phyloP scores from a whole-genome alignment of 1,140 invertebrate genomes.

The Eumeta japonica region DNA sequence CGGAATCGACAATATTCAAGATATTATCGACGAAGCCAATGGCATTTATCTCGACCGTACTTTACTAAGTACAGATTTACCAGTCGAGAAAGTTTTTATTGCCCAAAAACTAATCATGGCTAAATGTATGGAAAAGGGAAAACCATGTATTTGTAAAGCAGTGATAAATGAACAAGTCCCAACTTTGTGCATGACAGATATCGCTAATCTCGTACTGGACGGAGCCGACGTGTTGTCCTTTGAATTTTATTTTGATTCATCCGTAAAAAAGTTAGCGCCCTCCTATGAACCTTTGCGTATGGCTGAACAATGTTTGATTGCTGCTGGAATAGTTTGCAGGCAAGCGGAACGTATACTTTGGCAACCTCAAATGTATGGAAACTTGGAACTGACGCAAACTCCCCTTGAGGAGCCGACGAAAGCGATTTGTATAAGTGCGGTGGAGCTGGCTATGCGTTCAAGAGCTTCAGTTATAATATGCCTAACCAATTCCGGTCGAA shows the following conservation, averaged over 20 bases:
- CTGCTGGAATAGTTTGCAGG: slow-evolving; percentile 68
- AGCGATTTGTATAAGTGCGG: slow-evolving; percentile 73
- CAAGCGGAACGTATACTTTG: slow-evolving; percentile 63
- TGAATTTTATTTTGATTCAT: slow-evolving; percentile 60
- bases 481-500: slow-evolving; percentile 72
- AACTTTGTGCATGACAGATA: slow-evolving; percentile 62
- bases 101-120: slow-evolving; percentile 72
- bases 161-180: slow-evolving; percentile 62
- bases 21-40: slow-evolving; percentile 64
- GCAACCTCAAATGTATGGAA: slow-evolving; percentile 36
- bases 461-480: slow-evolving; percentile 70
- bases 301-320: slow-evolving; percentile 59
- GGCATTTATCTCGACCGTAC: slow-evolving; percentile 69
- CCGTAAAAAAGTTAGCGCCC: slow-evolving; percentile 60
- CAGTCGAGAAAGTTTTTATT: slow-evolving; percentile 75
- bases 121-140: slow-evolving; percentile 57
- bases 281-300: slow-evolving; percentile 35
- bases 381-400: slow-evolving; percentile 34
- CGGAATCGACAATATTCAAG: slow-evolving; percentile 67
- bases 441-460: slow-evolving; percentile 69
- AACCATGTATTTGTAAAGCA: slow-evolving; percentile 67
- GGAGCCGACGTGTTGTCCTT: slow-evolving; percentile 67
- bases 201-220: slow-evolving; percentile 69
- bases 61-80: slow-evolving; percentile 70
- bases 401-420: slow-evolving; percentile 63